Evolutionary conservation across 2,888 invertebrate genomes (phyloP).

Genomic region (Ferdinandea cuprea): DNA sequence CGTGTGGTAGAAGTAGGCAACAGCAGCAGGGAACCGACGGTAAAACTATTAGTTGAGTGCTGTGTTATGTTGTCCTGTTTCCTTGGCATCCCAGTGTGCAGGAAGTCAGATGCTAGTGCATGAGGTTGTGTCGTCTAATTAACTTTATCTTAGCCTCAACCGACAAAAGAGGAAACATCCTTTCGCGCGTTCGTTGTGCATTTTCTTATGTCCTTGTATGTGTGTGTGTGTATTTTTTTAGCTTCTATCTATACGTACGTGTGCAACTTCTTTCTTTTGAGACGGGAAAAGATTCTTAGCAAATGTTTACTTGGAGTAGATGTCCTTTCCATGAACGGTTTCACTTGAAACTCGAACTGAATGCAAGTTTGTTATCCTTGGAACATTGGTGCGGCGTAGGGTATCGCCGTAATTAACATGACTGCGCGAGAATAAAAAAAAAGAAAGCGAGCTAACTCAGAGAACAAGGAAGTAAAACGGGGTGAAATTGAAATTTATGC

Average conservation of each 20-base stretch:
- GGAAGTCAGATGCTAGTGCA: slow-evolving; percentile 58
- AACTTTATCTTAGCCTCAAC: slow-evolving; percentile 75
- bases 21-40: slow-evolving; percentile 33
- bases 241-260: background rate
- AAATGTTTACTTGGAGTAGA: slow-evolving; percentile 56
- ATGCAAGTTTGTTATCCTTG: slow-evolving; percentile 50
- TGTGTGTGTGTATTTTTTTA: no score
- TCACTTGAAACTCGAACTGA: slow-evolving; percentile 33
- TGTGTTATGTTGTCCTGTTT: slow-evolving; percentile 51
- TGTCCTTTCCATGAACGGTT: slow-evolving; percentile 57
- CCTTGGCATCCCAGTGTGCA: slow-evolving; percentile 41
- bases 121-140: slow-evolving; percentile 77
- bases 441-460: no score
- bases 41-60: slow-evolving; percentile 66
- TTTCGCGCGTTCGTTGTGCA: slow-evolving; percentile 42
- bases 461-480: slow-evolving; percentile 55
- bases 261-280: background rate
- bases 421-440: slow-evolving; percentile 9
- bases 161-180: slow-evolving; percentile 54
- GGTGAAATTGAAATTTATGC: slow-evolving; percentile 68
- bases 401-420: slow-evolving; percentile 60
- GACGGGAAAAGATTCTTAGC: slow-evolving; percentile 26
- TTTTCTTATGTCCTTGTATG: slow-evolving; percentile 3
- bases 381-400: slow-evolving; percentile 36
- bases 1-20: background rate